A percentile compares a stretch with the other conserved stretches of the same genome.
These are phyloP conservation scores for Heliothis subflexa DNA, from an alignment of 1,140 invertebrate genomes.

Conservation along the genomic window DNA sequence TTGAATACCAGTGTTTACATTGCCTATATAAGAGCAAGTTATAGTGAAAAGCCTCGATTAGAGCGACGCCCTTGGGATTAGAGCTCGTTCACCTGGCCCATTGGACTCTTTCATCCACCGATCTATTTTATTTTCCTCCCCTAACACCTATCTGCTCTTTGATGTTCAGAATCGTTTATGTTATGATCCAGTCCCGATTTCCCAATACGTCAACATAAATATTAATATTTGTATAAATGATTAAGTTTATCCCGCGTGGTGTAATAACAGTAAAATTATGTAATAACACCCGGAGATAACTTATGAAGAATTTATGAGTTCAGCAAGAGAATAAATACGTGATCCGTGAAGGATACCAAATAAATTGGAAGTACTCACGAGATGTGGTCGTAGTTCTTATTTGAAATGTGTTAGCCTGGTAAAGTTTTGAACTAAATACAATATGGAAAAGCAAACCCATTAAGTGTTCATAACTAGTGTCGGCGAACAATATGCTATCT, in stretches of 20 bases:
- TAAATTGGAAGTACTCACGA: neutral
- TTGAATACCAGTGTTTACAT: conserved; percentile 22
- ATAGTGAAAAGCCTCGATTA: conserved; percentile 48
- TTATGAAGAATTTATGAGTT: conserved; percentile 28
- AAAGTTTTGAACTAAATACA: neutral
- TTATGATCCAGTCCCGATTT: conserved; percentile 48
- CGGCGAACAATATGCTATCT: neutral
- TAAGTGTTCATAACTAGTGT: neutral
- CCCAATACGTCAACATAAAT: conserved; percentile 39
- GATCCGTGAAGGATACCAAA: neutral
- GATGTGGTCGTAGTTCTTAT: conserved; percentile 9
- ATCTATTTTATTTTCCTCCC: conserved; percentile 57
- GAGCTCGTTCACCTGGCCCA: conserved; percentile 48
- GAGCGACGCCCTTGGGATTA: conserved; percentile 40
- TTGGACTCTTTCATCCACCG: conserved; percentile 54
- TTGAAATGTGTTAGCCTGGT: neutral
- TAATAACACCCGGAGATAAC: conserved; percentile 19
- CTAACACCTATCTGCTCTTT: conserved; percentile 50
- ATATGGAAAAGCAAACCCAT: conserved; percentile 19
- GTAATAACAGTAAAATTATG: conserved; percentile 25
- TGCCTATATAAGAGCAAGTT: conserved; percentile 28
- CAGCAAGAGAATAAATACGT: conserved; percentile 4
- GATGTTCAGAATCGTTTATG: conserved; percentile 55
- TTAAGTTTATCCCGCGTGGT: neutral
- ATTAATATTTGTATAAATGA: conserved; percentile 35